Conservation (phyloP, 2,113 vertebrate genomes). For the Triplophysa tibetana region DNA sequence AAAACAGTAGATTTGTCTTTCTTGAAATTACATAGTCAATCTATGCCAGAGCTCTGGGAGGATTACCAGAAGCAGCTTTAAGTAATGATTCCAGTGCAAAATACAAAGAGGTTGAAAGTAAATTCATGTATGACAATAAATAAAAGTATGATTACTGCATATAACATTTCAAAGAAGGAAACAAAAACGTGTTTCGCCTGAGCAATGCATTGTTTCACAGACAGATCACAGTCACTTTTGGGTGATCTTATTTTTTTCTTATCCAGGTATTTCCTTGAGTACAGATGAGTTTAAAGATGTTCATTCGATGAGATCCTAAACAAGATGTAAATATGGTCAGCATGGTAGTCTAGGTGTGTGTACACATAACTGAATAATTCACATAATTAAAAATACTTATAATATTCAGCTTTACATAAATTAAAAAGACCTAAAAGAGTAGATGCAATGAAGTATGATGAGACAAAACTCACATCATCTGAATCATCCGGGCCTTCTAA, state of each 20-base stretch:
- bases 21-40: slow-evolving; percentile 10
- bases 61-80: not conserved
- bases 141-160: slow-evolving; percentile 53
- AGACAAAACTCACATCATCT: slow-evolving; percentile 65
- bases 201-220: not conserved
- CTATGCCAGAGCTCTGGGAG: not conserved
- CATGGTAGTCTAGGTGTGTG: not conserved
- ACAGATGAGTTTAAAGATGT: slow-evolving; percentile 12
- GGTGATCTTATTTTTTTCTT: not conserved
- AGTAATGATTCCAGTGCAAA: slow-evolving; percentile 26
- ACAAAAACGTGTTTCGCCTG: not conserved
- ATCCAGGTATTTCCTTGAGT: not conserved
- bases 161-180: slow-evolving; percentile 12
- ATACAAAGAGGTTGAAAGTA: slow-evolving; percentile 4
- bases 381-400: too few species aligned
- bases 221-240: not conserved
- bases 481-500: slow-evolving; percentile 67
- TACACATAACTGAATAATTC: not conserved
- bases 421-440: too few species aligned
- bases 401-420: too few species aligned
- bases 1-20: slow-evolving; percentile 11
- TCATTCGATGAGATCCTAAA: slow-evolving; percentile 73
- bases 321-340: slow-evolving; percentile 35
- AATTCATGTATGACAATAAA: not conserved
- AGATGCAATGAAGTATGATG: too few species aligned